Evolutionary conservation across 2,113 vertebrate genomes (phyloP).

Genomic region (Perccottus glenii): DNA sequence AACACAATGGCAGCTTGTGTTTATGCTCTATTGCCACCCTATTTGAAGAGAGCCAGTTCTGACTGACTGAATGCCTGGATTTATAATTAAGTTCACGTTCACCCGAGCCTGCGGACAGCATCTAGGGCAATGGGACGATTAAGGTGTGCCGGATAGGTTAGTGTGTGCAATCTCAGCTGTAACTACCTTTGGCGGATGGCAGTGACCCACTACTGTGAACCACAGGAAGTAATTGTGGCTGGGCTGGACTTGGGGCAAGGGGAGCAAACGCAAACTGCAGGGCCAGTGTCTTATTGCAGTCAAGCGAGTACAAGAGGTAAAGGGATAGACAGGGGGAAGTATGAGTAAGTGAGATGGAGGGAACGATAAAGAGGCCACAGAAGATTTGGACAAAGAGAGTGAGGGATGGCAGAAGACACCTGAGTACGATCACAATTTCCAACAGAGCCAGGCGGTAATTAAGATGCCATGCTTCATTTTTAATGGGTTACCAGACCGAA

Average conservation of each 20-base stretch:
- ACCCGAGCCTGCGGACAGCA: slow-evolving; percentile 19
- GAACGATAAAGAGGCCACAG: slow-evolving; percentile 46
- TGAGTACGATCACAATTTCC: slow-evolving; percentile 41
- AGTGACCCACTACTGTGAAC: slow-evolving; percentile 68
- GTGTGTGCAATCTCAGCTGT: slow-evolving; percentile 72
- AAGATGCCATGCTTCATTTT: slow-evolving; percentile 75
- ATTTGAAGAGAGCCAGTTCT: slow-evolving; percentile 9
- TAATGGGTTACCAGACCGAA: slow-evolving; percentile 65
- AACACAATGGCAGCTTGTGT: slow-evolving; percentile 20
- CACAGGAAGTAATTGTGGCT: slow-evolving; percentile 61
- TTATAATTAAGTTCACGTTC: slow-evolving; percentile 55
- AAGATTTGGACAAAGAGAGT: slow-evolving; percentile 13
- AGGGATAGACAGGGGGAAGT: slow-evolving; percentile 42
- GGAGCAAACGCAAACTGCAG: slow-evolving; percentile 65
- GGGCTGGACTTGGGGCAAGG: slow-evolving; percentile 44
- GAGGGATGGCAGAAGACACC: slow-evolving; percentile 33
- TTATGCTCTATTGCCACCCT: slow-evolving; percentile 3
- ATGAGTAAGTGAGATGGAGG: slow-evolving; percentile 51
- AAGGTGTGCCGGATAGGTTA: slow-evolving; percentile 25
- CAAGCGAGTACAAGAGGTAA: slow-evolving; percentile 55
- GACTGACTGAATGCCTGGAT: slow-evolving; percentile 30
- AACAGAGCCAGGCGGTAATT: slow-evolving; percentile 71
- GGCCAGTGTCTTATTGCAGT: slow-evolving; percentile 72
- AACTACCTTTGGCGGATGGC: slow-evolving; percentile 67
- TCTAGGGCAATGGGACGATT: slow-evolving; percentile 28